phyloP scores from a whole-genome alignment of 2,888 invertebrate genomes.

The Apamea epomidion region DNA sequence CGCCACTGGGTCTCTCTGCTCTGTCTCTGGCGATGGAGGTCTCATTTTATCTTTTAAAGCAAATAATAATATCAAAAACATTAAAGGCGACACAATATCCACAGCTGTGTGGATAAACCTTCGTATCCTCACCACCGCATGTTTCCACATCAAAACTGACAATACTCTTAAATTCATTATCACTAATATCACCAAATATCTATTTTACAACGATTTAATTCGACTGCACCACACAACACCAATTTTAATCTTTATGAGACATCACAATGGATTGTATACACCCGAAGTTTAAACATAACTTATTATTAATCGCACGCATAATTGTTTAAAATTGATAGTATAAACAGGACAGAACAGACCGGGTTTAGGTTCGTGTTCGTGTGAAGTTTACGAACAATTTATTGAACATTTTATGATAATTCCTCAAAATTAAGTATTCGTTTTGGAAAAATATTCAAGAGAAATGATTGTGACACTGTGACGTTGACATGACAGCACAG shows the following conservation, averaged over 20 bases:
- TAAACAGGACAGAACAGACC: conserved; percentile 11
- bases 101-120: conserved; percentile 40
- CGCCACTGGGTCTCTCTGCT: conserved; percentile 3
- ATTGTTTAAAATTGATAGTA: conserved; percentile 26
- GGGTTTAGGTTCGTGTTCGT: conserved; percentile 6
- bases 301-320: conserved; percentile 20
- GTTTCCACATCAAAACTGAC: conserved; percentile 75
- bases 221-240: conserved; percentile 23
- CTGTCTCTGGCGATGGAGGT: neutral
- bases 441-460: neutral
- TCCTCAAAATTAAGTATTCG: neutral
- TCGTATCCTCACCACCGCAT: conserved; percentile 69
- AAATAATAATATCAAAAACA: conserved; percentile 44
- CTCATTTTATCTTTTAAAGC: conserved; percentile 3
- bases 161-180: conserved; percentile 54
- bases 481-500: conserved; percentile 11
- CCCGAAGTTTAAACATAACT: conserved; percentile 29
- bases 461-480: conserved; percentile 15
- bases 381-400: conserved; percentile 9
- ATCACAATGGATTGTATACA: conserved; percentile 41
- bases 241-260: conserved; percentile 8
- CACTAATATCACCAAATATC: conserved; percentile 26
- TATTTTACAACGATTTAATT: conserved; percentile 9
- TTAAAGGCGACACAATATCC: conserved; percentile 30
- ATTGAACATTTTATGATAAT: conserved; percentile 4